Conservation (phyloP, 1,140 invertebrate genomes). For the Sarcophaga peregrina region DNA sequence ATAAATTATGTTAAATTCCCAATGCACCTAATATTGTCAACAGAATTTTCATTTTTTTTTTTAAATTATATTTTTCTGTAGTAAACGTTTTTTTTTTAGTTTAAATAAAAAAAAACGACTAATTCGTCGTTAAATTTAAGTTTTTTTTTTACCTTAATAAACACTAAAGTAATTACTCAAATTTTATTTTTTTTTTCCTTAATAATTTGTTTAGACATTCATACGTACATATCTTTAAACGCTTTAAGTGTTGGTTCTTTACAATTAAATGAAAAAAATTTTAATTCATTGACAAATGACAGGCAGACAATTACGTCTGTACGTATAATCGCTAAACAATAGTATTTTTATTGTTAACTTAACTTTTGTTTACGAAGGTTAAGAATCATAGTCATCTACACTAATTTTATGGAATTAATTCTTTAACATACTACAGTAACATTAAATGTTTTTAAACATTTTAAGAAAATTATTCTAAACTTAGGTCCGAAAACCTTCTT, state of each 20-base stretch:
- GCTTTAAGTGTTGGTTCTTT: not conserved
- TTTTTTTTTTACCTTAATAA: not conserved
- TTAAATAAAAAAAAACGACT: not conserved
- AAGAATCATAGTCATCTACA: not conserved
- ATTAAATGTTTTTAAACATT: no score
- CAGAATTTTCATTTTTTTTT: not conserved
- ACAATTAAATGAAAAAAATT: not conserved
- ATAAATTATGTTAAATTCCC: no score
- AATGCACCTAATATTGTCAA: not conserved
- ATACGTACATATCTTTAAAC: not conserved
- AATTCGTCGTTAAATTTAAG: not conserved
- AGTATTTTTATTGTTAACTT: slow-evolving; percentile 18
- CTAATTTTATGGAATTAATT: no score
- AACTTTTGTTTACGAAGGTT: slow-evolving; percentile 4
- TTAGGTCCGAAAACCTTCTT: no score
- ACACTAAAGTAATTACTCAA: not conserved
- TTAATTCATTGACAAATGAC: slow-evolving; percentile 15
- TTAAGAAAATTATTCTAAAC: no score
- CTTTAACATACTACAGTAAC: no score
- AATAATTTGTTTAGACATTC: not conserved
- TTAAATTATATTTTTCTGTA: not conserved
- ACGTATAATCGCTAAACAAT: not conserved
- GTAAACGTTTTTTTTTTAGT: no score
- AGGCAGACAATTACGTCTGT: not conserved
- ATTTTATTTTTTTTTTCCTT: not conserved